Base-by-base conservation (phyloP, 2,888 invertebrate species). In the Vanessa cardui region DNA sequence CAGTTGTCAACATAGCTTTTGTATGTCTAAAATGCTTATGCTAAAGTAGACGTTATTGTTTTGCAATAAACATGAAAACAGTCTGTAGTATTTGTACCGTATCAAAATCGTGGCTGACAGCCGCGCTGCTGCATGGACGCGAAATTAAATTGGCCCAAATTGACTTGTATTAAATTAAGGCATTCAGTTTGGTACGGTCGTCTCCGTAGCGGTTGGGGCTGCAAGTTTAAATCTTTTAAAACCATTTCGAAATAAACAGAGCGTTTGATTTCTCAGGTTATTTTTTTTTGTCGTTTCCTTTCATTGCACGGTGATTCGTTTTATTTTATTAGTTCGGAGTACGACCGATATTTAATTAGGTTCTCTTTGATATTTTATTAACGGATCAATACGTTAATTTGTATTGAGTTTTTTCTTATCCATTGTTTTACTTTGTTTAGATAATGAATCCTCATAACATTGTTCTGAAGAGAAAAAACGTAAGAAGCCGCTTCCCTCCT, bases 151-250 rank as follows among this genome's bases (percentile, higher is more conserved):
- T 89, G 89, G 84, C 87, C 87, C 81, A 88, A 91, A 91, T 91
- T 90, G 90, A 89, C 89, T 89, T 87, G 82, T 85, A 90, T 90
- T 87, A 88, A 89, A 90, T 91, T 87, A 90, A 85, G 88, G 87
- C 85, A 84, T 87, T 89, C 85, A 84, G 90, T 89, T 89, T 90
- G 89, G 88, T 85, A 80, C 84, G 83, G 84, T 68, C 82, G 82
- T 82, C 82, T 84, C 88, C 85, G 75, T 83, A 77, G 81, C 77
- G 73, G 73, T 70, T 83, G 62, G 68, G 67, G 68, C 62, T 64
- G 62, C 68, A 54, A 65, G 68, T 70, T 70, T 68, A 70, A 70
- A 68, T 70, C 68, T 70, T 64, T 65, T 59, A 62, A 64, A 62
- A 64, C 64, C 62, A 39, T 58, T 62, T 66, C 49, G 58, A 58